Conservation (phyloP, 2,888 invertebrate species). For the Chrysolina haemoptera region DNA sequence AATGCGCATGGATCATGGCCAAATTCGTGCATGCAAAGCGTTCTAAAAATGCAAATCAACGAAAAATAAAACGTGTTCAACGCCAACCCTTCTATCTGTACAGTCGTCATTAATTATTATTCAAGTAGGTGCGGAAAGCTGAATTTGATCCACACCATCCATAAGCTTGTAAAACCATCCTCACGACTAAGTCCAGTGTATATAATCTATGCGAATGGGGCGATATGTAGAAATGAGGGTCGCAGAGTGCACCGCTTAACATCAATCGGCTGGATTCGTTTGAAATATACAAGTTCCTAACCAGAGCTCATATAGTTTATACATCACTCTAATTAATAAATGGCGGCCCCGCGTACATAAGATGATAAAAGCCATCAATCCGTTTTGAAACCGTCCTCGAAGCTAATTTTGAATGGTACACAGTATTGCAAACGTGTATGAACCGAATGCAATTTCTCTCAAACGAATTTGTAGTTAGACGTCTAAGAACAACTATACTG, state of each 20-base stretch:
- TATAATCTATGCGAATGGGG: conserved; percentile 36
- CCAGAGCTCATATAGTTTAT: conserved; percentile 63
- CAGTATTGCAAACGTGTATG: neutral
- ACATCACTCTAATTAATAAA: conserved; percentile 70
- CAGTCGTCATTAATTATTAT: conserved; percentile 50
- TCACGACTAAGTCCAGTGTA: conserved; percentile 25
- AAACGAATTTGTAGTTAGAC: conserved; percentile 10
- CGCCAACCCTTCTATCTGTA: conserved; percentile 23
- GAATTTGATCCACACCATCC: conserved; percentile 47
- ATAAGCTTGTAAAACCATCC: conserved; percentile 48
- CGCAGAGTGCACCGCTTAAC: conserved; percentile 56
- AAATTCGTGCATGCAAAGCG: neutral
- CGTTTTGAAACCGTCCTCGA: conserved; percentile 55
- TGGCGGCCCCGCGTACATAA: conserved; percentile 61
- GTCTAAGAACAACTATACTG: neutral
- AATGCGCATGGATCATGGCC: neutral
- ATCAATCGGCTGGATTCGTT: conserved; percentile 63
- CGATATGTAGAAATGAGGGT: conserved; percentile 47
- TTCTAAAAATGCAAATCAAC: conserved; percentile 31
- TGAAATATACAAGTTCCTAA: conserved; percentile 63
- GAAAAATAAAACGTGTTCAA: conserved; percentile 21
- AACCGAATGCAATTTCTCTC: conserved; percentile 4
- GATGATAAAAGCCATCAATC: conserved; percentile 62
- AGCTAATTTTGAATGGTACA: conserved; percentile 45
- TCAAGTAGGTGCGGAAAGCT: conserved; percentile 50